phyloP scores from a whole-genome alignment of 2,797 vertebrate species.

The Manis crassicaudata region DNA sequence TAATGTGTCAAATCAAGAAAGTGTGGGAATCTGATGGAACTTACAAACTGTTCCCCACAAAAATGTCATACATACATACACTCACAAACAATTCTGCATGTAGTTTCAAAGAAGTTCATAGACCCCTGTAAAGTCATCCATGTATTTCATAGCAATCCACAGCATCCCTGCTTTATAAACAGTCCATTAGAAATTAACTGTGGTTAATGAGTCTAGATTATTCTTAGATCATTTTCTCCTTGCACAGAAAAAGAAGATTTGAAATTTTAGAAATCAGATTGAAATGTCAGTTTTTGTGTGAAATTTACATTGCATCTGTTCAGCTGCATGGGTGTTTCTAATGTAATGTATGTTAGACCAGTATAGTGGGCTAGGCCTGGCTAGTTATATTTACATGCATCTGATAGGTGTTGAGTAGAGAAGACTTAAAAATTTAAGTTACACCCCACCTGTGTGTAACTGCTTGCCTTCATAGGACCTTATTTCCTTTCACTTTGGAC shows the following conservation, averaged over 20 bases:
- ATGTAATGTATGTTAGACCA: background rate
- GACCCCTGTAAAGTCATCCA: background rate
- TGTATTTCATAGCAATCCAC: background rate
- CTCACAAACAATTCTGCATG: background rate
- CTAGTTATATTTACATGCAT: background rate
- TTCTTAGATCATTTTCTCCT: constrained; percentile 16
- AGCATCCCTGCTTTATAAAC: background rate
- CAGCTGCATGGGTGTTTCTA: background rate
- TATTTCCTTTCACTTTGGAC: background rate
- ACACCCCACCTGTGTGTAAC: background rate
- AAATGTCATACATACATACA: background rate
- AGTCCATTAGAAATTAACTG: background rate
- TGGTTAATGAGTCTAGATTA: background rate
- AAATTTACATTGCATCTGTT: constrained; percentile 13
- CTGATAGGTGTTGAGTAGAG: background rate
- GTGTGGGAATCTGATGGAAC: background rate
- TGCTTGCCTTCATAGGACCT: background rate
- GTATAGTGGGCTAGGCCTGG: background rate
- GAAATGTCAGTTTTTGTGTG: background rate
- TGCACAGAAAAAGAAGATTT: background rate
- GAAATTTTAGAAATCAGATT: constrained; percentile 26
- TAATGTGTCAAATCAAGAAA: constrained; percentile 38
- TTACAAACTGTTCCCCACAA: background rate
- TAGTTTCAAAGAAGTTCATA: background rate
- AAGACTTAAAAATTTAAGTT: constrained; percentile 31